These are phyloP conservation scores for Pseudorectes ferrugineus DNA, from an alignment of 2,113 vertebrate species.

Conservation along the genomic window DNA sequence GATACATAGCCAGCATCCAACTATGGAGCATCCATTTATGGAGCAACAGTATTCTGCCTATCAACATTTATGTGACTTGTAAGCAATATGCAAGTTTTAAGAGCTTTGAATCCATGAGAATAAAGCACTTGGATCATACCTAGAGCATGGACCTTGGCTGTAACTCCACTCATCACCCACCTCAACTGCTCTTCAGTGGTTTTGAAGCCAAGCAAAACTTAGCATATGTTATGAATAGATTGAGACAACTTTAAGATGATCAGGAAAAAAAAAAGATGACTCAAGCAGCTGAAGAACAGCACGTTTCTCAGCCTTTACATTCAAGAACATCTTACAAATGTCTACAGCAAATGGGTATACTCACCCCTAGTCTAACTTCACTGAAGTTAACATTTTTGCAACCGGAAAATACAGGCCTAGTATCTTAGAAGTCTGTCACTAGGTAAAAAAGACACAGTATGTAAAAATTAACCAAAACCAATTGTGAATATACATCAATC, in stretches of 20 bases:
- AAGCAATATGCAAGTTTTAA: constrained; percentile 21
- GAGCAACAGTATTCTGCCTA: constrained; percentile 17
- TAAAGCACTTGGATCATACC: neutral
- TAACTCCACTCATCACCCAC: neutral
- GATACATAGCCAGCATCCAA: constrained; percentile 34
- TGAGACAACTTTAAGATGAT: neutral
- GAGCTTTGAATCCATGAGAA: neutral
- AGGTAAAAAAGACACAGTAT: constrained; percentile 23
- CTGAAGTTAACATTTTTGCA: constrained; percentile 52
- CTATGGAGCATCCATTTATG: constrained; percentile 11
- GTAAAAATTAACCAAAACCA: neutral
- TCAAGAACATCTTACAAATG: constrained; percentile 44
- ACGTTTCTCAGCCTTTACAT: constrained; percentile 48
- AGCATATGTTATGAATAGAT: neutral
- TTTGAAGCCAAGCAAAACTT: constrained; percentile 33
- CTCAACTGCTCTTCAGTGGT: neutral
- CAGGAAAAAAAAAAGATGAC: neutral
- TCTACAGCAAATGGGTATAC: constrained; percentile 19
- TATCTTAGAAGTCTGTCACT: neutral
- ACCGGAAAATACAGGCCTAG: constrained; percentile 15
- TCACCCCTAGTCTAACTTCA: constrained; percentile 47
- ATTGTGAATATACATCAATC: neutral
- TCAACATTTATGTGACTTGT: neutral
- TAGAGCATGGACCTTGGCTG: neutral
- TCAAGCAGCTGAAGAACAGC: constrained; percentile 13